A percentile compares a stretch with the other conserved stretches of the same genome.
These are phyloP conservation scores for Panulirus ornatus DNA, from an alignment of 1,140 invertebrate genomes.

Conservation along the genomic window DNA sequence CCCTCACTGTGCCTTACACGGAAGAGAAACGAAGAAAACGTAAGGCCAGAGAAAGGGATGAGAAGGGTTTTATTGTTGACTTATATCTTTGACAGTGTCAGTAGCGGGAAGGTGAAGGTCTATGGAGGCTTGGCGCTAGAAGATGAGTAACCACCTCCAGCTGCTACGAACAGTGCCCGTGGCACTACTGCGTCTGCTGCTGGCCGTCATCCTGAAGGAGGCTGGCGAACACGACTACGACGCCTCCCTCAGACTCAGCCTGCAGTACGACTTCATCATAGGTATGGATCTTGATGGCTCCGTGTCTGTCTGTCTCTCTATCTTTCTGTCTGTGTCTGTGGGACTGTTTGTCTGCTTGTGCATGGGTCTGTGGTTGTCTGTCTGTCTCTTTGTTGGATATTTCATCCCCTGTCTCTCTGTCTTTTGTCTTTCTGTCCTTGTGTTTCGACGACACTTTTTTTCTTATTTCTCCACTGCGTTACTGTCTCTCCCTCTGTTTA, in stretches of 20 bases:
- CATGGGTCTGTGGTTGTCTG: too few relatives aligned
- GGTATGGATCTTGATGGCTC: background rate
- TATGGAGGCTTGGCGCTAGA: too few relatives aligned
- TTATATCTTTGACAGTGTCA: too few relatives aligned
- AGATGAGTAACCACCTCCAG: background rate
- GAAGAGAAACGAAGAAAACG: too few relatives aligned
- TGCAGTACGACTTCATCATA: constrained; percentile 50
- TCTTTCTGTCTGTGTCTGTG: background rate
- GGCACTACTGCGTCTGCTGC: constrained; percentile 17
- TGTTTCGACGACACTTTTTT: too few relatives aligned
- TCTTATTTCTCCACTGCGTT: background rate
- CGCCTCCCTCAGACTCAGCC: background rate
- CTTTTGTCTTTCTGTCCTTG: background rate
- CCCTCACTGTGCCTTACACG: too few relatives aligned
- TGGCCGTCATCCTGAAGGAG: constrained; percentile 12
- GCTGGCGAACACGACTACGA: constrained; percentile 22
- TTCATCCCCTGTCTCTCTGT: too few relatives aligned
- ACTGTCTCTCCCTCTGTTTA: background rate
- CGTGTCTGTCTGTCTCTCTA: background rate
- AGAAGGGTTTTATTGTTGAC: too few relatives aligned
- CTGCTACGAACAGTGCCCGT: constrained; percentile 10
- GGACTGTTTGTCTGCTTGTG: background rate
- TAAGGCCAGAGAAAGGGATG: too few relatives aligned
- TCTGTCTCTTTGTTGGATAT: too few relatives aligned
- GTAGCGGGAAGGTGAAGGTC: too few relatives aligned